Conservation (phyloP, 2,113 vertebrate species). For the Myrmecobius fasciatus region DNA sequence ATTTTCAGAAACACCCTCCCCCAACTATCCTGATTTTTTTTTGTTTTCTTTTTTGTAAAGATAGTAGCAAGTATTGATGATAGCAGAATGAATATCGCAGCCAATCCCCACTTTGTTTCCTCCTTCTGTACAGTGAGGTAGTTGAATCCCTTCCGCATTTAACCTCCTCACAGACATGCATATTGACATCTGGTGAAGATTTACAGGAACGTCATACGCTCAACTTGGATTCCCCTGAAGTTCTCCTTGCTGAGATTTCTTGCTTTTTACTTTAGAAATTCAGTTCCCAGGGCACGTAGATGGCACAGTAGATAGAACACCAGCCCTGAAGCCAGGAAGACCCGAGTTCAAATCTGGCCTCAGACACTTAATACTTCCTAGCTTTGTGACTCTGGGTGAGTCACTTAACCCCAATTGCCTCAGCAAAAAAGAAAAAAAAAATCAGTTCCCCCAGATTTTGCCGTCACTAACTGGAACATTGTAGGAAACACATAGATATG, state of each 20-base stretch:
- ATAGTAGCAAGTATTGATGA: background rate
- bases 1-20: background rate
- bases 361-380: too few species aligned
- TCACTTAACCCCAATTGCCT: too few species aligned
- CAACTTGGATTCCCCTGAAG: background rate
- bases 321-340: too few species aligned
- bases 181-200: background rate
- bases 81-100: background rate
- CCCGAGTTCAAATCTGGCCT: too few species aligned
- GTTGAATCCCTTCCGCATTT: background rate
- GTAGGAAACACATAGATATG: conserved; percentile 74
- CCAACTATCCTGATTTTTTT: background rate
- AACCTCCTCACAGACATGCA: background rate
- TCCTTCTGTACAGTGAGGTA: background rate
- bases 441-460: conserved; percentile 63
- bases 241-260: background rate
- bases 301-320: too few species aligned
- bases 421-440: too few species aligned
- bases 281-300: too few species aligned
- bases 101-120: background rate
- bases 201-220: background rate
- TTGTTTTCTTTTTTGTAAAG: background rate
- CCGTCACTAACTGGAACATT: conserved; percentile 61
- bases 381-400: too few species aligned
- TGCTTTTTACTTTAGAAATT: background rate